Evolutionary conservation across 1,140 invertebrate species (phyloP), one percentile per base, ranked within the genome.

Genomic region (Mizuhopecten yessoensis): DNA sequence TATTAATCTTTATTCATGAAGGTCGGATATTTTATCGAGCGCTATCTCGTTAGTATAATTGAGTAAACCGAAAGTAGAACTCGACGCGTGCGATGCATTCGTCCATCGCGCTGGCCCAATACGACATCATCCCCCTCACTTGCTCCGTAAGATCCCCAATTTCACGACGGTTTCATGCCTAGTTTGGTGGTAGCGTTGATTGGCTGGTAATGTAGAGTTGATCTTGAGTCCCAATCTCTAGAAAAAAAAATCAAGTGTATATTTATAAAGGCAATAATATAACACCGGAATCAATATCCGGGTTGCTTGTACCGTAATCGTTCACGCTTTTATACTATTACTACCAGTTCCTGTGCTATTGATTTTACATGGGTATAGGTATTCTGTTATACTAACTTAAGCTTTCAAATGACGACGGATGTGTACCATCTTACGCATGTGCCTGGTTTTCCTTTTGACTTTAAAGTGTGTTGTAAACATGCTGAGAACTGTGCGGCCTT

Each of bases 1-100:
- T 75, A 75, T 75, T 75, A 75, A 75, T 75, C 57, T 75, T 75
- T 75, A 75, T 75, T 75, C 57, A 75, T 75, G 57, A 75, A 75
- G 57, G 57, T 75, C 57, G 57, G 57, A 75, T 75, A 75, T 75
- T 75, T 75, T 75, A 75, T 75, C 57, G 57, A 75, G 57, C 57
- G 57, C 57, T 75, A 75, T 75, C 57, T 75, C 57, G 57, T 75
- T 75, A 75, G 57, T 75, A 29, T 75, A 75, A 75, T 75, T 75
- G 57, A 75, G 57, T 75, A 75, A 75, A 75, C 57, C 57, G 57
- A 75, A 75, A 75, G 57, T 75, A 75, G 57, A n/a, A 75, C 23
- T 29, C 2, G 57, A n/a, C 57, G 57, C 57, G 57, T 75, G 57
- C 57, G 57, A 29, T 29, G 57, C 57, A 75, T 75, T 75, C 57